Conservation (phyloP, 2,113 vertebrate genomes). For the Corythaeola cristata region DNA sequence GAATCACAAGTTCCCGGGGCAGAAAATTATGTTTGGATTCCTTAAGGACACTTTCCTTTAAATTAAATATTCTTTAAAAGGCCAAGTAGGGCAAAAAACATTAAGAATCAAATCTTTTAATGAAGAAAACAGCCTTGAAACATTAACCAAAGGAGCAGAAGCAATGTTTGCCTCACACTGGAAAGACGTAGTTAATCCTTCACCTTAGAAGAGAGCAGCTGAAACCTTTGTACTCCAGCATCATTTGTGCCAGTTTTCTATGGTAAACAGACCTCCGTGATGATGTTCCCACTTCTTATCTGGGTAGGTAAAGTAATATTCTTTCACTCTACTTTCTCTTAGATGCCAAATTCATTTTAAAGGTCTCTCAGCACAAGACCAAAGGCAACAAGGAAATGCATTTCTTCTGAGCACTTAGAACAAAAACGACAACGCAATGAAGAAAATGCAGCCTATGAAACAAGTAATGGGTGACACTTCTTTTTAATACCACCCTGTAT, state of each 20-base stretch:
- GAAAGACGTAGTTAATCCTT: background rate
- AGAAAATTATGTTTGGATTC: slow-evolving; percentile 28
- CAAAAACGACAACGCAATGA: background rate
- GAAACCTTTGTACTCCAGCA: background rate
- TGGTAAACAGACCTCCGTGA: background rate
- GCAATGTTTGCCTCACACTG: background rate
- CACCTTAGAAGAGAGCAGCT: background rate
- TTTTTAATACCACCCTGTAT: background rate
- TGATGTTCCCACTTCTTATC: background rate
- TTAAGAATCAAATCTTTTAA: slow-evolving; percentile 15
- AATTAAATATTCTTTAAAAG: slow-evolving; percentile 53
- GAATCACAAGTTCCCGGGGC: slow-evolving; percentile 3
- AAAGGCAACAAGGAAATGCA: background rate
- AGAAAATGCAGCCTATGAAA: background rate
- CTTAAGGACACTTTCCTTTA: slow-evolving; percentile 45
- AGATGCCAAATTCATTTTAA: background rate
- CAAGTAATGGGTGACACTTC: background rate
- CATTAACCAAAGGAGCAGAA: background rate
- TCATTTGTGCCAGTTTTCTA: background rate
- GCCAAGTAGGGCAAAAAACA: slow-evolving; percentile 22
- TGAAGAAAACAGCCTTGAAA: slow-evolving; percentile 20
- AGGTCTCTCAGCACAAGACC: background rate
- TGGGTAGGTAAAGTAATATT: background rate
- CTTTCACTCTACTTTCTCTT: background rate
- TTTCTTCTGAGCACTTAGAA: background rate